A percentile compares a stretch with the other conserved stretches of the same genome.
These are phyloP conservation scores for Asarcornis scutulata DNA, from an alignment of 2,113 vertebrate species.

Conservation along the genomic window DNA sequence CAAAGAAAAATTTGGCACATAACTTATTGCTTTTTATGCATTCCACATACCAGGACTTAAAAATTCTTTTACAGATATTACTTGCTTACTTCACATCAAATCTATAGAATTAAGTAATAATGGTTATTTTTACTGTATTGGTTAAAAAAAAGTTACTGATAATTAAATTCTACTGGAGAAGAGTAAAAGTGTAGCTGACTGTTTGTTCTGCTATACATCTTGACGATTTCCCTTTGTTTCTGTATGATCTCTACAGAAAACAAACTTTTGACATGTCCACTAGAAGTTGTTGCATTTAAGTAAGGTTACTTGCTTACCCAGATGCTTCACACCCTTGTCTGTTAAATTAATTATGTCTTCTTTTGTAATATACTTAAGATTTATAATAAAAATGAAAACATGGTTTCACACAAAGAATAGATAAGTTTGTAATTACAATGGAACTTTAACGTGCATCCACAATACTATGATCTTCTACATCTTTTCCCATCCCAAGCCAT, in stretches of 20 bases:
- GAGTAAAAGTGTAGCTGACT: background rate
- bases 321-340: conserved; percentile 22
- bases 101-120: background rate
- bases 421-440: conserved; percentile 48
- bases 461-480: conserved; percentile 11
- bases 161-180: background rate
- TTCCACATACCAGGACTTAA: background rate
- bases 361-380: conserved; percentile 68
- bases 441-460: conserved; percentile 50
- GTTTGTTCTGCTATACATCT: background rate
- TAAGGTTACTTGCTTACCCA: conserved; percentile 23
- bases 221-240: background rate
- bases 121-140: background rate
- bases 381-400: conserved; percentile 66
- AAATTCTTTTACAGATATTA: background rate
- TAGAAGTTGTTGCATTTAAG: conserved; percentile 12
- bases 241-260: background rate
- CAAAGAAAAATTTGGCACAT: conserved; percentile 30
- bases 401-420: conserved; percentile 64
- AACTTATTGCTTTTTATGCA: conserved; percentile 44
- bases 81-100: background rate
- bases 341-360: conserved; percentile 8
- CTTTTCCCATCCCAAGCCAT: background rate
- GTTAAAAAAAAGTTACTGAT: background rate
- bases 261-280: conserved; percentile 70